Percentiles rank a stretch among this genome's conserved stretches.
phyloP scores from a whole-genome alignment of 1,140 invertebrate genomes.

The Panagrolaimus sp. region DNA sequence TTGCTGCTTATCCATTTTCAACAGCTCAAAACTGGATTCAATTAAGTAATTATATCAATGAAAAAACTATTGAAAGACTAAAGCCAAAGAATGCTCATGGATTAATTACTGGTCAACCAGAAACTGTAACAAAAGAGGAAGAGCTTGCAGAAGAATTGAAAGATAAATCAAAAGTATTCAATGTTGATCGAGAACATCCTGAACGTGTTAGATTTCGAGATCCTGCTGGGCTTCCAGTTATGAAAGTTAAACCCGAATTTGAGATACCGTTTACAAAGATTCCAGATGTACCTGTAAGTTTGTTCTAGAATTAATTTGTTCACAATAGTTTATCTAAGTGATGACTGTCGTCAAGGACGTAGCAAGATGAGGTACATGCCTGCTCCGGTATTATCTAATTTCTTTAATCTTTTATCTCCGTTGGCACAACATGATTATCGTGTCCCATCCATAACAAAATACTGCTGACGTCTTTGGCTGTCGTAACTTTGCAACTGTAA shows the following conservation, averaged over 20 bases:
- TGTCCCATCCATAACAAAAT: too few species aligned
- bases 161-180: constrained; percentile 29
- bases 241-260: constrained; percentile 73
- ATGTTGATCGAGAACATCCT: constrained; percentile 39
- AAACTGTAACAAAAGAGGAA: constrained; percentile 47
- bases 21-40: constrained; percentile 78
- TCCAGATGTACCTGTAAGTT: constrained; percentile 64
- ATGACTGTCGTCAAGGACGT: too few species aligned
- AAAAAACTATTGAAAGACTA: constrained; percentile 59
- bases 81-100: constrained; percentile 39
- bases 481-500: too few species aligned
- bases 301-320: background rate
- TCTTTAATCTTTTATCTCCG: too few species aligned
- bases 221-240: constrained; percentile 68
- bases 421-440: too few species aligned
- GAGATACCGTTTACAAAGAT: constrained; percentile 74
- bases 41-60: constrained; percentile 72
- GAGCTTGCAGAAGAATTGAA: constrained; percentile 39
- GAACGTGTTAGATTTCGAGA: constrained; percentile 61
- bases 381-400: too few species aligned
- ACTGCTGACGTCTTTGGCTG: too few species aligned
- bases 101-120: constrained; percentile 47
- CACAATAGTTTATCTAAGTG: too few species aligned
- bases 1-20: constrained; percentile 87
- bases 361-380: too few species aligned